Base-by-base conservation (phyloP, 2,888 invertebrate genomes). In the Dinocampus coccinellae region DNA sequence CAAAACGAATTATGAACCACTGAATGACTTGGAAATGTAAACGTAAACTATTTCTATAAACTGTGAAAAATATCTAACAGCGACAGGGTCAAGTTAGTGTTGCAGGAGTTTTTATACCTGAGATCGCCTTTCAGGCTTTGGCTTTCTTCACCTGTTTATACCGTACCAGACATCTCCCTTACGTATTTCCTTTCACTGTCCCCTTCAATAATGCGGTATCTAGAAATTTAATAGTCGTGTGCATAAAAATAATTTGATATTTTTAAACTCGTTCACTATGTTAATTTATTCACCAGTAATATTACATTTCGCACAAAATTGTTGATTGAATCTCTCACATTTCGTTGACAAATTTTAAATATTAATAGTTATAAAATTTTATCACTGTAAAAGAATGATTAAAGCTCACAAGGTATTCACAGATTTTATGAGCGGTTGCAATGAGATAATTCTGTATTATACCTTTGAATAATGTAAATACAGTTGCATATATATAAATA, bases 211-310 rank as follows among this genome's bases (percentile, higher is more conserved):
- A 6, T 4, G 3, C 16, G 3, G 20, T 22, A 29, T 10, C n/a
- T n/a, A 6, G 62, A 24, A 63, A 63, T 26, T 36, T 10, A 16
- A 66, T 66, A 66, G 24, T 13, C 36, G 65, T 57, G 36, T 3
- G 65, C 13, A 22, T 9, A 33, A 55, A 20, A 55, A 24, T 39
- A 55, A 65, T 65, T 55, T 53, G 65, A 65, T 65, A 53, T 53
- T 65, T 36, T 55, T 20, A 22, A 39, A n/a, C 20, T 9, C 9
- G 22, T 9, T 22, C 6, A 4, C 29, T 4, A 29, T 29, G 11
- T 53, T 53, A 3, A 2, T 20, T 20, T 7, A 11, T 24, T 55
- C 11, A 4, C 9, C 2, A 13, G 2, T 13, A 26, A 26, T 22
- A 55, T 55, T 22, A 6, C 22, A 55, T 24, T 55, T 3, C 55